Base-by-base conservation (phyloP, 1,140 invertebrate species). In the Popillia japonica region DNA sequence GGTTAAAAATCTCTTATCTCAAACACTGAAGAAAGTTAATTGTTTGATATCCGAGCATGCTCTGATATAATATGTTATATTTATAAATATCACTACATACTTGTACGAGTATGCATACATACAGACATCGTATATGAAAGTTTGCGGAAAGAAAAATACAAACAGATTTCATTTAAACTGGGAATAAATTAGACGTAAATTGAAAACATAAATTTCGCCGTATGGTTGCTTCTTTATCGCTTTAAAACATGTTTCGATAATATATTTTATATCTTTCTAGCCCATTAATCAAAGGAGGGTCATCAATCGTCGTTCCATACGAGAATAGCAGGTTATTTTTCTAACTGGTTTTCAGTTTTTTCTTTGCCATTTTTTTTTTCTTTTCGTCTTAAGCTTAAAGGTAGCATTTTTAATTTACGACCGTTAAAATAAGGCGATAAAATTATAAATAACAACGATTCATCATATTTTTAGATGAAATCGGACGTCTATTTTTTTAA, bases 1-100 rank as follows among this genome's bases (percentile, higher is more conserved):
- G 61, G 61, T 64, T 64, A 64, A 64, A 64, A 64, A 64, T 64
- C 61, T 64, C 61, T 64, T 64, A 64, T 64, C 61, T 64, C 23
- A 6, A n/a, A 9, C 23, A 64, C 61, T 23, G 61, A 64, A 64
- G 61, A 64, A 64, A 64, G 61, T 20, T 64, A 64, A 64, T 64
- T 64, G 61, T 64, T 64, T 64, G 17, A 64, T 3, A 64, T 64
- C 10, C 22, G 9, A 64, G 17, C 22, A 4, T 11, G 22, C 2
- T 4, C 22, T 10, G 9, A 11, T 20, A 22, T 17, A 64, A 8
- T 6, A 9, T n/a, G n/a, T n/a, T n/a, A n/a, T n/a, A n/a, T n/a
- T n/a, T n/a, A n/a, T n/a, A n/a, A n/a, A n/a, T 64, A 27, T 64
- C 10, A 64, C 22, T 64, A 4, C 17, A 64, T 64, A 22, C 6